phyloP scores from a whole-genome alignment of 1,140 invertebrate species.

The Cotesia typhae region DNA sequence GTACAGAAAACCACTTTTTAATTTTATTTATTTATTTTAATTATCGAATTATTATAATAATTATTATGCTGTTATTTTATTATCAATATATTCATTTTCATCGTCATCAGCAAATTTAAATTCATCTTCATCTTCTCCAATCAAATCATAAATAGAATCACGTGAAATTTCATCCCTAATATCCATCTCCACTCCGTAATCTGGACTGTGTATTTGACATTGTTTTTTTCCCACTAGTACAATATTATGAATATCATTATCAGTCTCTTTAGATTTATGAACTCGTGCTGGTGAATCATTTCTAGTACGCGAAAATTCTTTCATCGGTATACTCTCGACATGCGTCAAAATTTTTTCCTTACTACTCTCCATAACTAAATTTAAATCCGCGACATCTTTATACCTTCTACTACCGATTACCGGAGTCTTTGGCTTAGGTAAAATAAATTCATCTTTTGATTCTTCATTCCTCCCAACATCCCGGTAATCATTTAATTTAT shows the following conservation, averaged over 20 bases:
- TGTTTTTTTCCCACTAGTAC: slow-evolving; percentile 49
- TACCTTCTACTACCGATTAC: slow-evolving; percentile 45
- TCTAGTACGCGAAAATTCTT: slow-evolving; percentile 49
- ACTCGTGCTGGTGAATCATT: slow-evolving; percentile 53
- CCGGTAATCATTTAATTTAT: slow-evolving; percentile 19
- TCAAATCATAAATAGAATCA: slow-evolving; percentile 59
- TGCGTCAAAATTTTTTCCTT: slow-evolving; percentile 18
- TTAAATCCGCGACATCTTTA: slow-evolving; percentile 49
- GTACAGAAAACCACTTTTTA: neutral
- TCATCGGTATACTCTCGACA: slow-evolving; percentile 49
- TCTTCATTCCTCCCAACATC: slow-evolving; percentile 41
- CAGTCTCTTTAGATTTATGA: slow-evolving; percentile 44
- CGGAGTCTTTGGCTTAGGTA: slow-evolving; percentile 41
- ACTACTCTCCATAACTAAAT: slow-evolving; percentile 37
- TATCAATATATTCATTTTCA: slow-evolving; percentile 62
- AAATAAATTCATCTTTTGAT: slow-evolving; percentile 39
- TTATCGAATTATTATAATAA: neutral
- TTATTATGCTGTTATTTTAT: slow-evolving; percentile 50
- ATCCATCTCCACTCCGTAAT: slow-evolving; percentile 54
- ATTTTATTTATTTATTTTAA: slow-evolving; percentile 9
- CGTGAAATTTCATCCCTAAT: slow-evolving; percentile 49
- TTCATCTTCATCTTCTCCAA: slow-evolving; percentile 57
- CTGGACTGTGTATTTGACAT: slow-evolving; percentile 47
- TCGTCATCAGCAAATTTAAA: slow-evolving; percentile 67
- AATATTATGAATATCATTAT: slow-evolving; percentile 25